phyloP scores from a whole-genome alignment of 1,140 invertebrate species.

The Eupeodes corollae region DNA sequence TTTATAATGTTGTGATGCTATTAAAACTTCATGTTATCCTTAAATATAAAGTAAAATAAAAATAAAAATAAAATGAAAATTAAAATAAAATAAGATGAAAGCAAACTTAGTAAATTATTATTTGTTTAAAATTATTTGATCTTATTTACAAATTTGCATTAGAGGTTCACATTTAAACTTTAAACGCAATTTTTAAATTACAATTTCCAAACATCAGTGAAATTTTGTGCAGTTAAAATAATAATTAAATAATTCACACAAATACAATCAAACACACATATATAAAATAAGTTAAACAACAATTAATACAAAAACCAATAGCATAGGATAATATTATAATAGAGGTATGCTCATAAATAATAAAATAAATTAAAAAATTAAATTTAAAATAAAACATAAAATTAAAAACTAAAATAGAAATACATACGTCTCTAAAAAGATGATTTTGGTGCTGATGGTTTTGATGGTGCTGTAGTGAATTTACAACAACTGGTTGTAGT shows the following conservation, averaged over 20 bases:
- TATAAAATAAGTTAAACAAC: not conserved
- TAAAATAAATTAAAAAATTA: too few relatives aligned
- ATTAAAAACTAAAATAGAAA: conserved; percentile 5
- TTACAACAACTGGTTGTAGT: conserved; percentile 15
- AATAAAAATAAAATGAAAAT: too few relatives aligned
- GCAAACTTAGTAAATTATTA: too few relatives aligned
- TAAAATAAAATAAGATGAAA: too few relatives aligned
- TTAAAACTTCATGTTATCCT: too few relatives aligned
- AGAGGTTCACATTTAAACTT: not conserved
- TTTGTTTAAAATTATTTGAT: too few relatives aligned
- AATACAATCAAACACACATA: not conserved
- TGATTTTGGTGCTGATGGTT: conserved; percentile 38
- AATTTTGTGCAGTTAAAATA: not conserved
- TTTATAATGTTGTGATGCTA: too few relatives aligned
- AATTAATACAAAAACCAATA: not conserved
- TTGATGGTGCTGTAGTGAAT: conserved; percentile 38
- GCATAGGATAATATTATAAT: too few relatives aligned
- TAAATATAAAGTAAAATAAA: too few relatives aligned
- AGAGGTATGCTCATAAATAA: too few relatives aligned
- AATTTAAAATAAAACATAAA: not conserved
- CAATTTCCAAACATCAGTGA: not conserved
- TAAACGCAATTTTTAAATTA: too few relatives aligned
- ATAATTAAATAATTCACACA: not conserved
- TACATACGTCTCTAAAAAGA: conserved; percentile 39
- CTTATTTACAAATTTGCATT: too few relatives aligned